phyloP scores from a whole-genome alignment of 92 coral and sea anemone species.

The Micromussa lordhowensis region DNA sequence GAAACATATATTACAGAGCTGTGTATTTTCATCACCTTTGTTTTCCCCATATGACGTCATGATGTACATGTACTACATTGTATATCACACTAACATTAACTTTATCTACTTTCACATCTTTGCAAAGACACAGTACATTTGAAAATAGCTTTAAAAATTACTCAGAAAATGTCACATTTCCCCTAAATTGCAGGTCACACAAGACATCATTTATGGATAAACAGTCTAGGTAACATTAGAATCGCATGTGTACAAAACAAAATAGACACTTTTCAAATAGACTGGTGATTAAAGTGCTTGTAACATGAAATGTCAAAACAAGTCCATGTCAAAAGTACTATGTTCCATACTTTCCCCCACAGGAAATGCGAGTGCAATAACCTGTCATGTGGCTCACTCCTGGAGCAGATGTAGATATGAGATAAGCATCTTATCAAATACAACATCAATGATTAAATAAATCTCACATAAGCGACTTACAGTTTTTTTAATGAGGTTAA shows the following conservation, averaged over 20 bases:
- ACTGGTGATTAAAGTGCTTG: background rate
- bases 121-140: background rate
- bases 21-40: background rate
- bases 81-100: too few relatives aligned
- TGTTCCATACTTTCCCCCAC: background rate
- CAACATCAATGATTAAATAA: constrained; percentile 14
- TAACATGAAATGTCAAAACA: background rate
- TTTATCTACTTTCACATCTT: background rate
- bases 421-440: constrained; percentile 39
- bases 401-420: constrained; percentile 16
- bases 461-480: constrained; percentile 65
- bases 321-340: too few relatives aligned
- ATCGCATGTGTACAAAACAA: background rate
- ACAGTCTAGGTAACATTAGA: background rate
- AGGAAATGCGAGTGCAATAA: constrained; percentile 15
- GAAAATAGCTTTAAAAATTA: background rate
- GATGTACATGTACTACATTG: too few relatives aligned
- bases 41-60: background rate
- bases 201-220: background rate
- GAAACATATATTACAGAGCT: background rate
- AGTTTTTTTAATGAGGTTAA: constrained; percentile 55
- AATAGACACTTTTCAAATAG: background rate
- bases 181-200: background rate
- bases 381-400: constrained; percentile 12
- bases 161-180: too few relatives aligned